Percentiles rank a stretch among this genome's conserved stretches.
These are phyloP conservation scores for Drosophila grimshawi DNA, from an alignment of 1,140 invertebrate species.

Conservation along the genomic window DNA sequence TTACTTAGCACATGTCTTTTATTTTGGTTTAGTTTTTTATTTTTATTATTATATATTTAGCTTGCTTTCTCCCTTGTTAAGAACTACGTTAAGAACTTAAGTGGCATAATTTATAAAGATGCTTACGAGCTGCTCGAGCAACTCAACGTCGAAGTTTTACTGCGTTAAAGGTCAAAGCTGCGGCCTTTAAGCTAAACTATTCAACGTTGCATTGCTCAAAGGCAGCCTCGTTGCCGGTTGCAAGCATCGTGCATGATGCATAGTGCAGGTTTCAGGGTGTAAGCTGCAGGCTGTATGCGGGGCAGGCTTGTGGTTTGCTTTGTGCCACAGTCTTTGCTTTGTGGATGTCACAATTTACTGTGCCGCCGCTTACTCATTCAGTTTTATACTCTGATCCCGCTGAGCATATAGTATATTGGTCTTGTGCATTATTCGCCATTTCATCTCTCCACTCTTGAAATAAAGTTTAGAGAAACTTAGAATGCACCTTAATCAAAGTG, in stretches of 20 bases:
- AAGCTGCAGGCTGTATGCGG: conserved; percentile 44
- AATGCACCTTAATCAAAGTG: too few species aligned
- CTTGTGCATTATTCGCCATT: not conserved
- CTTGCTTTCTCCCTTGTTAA: not conserved
- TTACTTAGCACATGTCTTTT: conserved; percentile 50
- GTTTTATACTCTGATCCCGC: not conserved
- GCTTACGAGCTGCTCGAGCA: conserved; percentile 26
- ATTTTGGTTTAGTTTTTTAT: conserved; percentile 11
- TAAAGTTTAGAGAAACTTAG: too few species aligned
- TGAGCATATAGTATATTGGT: not conserved
- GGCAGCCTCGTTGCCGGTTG: not conserved
- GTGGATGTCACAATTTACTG: conserved; percentile 22
- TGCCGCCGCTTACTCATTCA: conserved; percentile 4
- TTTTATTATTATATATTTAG: not conserved
- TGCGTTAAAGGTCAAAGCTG: conserved; percentile 17
- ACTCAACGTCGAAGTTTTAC: not conserved
- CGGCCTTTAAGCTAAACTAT: conserved; percentile 6
- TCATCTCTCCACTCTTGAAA: too few species aligned
- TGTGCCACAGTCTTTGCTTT: conserved; percentile 60
- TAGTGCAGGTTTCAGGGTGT: conserved; percentile 14
- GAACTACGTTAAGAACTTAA: conserved; percentile 41
- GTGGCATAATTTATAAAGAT: conserved; percentile 69
- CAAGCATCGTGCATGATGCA: not conserved
- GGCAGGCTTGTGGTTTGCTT: conserved; percentile 32
- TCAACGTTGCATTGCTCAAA: conserved; percentile 15